phyloP scores from a whole-genome alignment of 1,140 invertebrate genomes.

The Nasonia vitripennis region DNA sequence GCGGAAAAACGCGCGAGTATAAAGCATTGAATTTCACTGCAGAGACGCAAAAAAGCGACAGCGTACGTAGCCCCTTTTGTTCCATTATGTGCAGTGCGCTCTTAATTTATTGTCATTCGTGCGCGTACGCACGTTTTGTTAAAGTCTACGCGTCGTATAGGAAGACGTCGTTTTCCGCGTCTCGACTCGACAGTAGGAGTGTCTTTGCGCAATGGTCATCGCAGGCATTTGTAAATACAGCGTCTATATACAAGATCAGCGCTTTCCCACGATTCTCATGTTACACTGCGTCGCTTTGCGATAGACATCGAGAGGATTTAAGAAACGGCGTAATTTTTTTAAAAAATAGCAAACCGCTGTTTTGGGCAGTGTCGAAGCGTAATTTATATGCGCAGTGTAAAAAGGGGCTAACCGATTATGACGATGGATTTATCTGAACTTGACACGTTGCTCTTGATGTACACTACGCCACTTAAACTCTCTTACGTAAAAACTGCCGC shows the following conservation, averaged over 20 bases:
- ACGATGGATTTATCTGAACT: neutral
- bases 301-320: too few relatives aligned
- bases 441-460: slow-evolving; percentile 23
- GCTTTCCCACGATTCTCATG: neutral
- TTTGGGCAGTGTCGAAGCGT: too few relatives aligned
- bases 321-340: too few relatives aligned
- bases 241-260: neutral
- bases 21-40: slow-evolving; percentile 35
- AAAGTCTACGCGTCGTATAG: neutral
- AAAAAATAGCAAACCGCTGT: neutral
- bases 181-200: too few relatives aligned
- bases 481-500: neutral
- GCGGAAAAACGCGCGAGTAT: slow-evolving; percentile 7
- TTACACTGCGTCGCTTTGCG: neutral
- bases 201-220: too few relatives aligned
- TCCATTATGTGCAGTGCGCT: slow-evolving; percentile 14
- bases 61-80: neutral
- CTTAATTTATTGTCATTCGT: slow-evolving; percentile 24
- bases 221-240: neutral
- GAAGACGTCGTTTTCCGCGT: neutral
- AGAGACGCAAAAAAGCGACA: neutral
- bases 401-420: too few relatives aligned
- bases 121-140: neutral
- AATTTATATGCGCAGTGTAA: too few relatives aligned
- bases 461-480: neutral